Conservation (phyloP, 2,113 vertebrate species). For the Megatriorchis doriae region DNA sequence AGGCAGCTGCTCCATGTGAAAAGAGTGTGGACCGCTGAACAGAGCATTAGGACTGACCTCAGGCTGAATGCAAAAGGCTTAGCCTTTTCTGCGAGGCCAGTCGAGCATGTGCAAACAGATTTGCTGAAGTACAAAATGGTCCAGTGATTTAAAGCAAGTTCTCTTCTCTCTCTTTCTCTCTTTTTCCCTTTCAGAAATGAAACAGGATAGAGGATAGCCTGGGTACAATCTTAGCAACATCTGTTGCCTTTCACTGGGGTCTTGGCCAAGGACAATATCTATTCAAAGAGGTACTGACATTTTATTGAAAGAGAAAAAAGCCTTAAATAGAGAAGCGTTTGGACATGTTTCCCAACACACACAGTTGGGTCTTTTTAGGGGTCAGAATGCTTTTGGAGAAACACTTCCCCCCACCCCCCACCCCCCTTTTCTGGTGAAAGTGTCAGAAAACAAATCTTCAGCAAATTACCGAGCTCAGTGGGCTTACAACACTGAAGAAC, state of each 20-base stretch:
- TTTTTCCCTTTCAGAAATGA: slow-evolving; percentile 65
- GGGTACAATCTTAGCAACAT: slow-evolving; percentile 73
- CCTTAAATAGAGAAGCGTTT: slow-evolving; percentile 36
- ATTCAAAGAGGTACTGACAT: slow-evolving; percentile 64
- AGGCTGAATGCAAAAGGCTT: slow-evolving; percentile 58
- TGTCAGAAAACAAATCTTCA: slow-evolving; percentile 50
- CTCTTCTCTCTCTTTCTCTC: slow-evolving; percentile 50
- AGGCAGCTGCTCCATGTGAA: slow-evolving; percentile 73
- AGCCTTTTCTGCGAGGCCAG: slow-evolving; percentile 62
- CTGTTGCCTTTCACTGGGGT: slow-evolving; percentile 78
- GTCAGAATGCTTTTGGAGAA: slow-evolving; percentile 48
- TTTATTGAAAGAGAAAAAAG: slow-evolving; percentile 58
- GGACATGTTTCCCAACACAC: slow-evolving; percentile 63
- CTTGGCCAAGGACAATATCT: slow-evolving; percentile 69
- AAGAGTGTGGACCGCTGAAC: slow-evolving; percentile 64
- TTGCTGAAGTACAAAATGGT: slow-evolving; percentile 68
- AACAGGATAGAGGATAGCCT: slow-evolving; percentile 61
- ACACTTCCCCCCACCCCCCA: background rate
- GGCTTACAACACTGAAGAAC: slow-evolving; percentile 10
- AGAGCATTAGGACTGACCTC: slow-evolving; percentile 69
- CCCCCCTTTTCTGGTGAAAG: slow-evolving; percentile 18
- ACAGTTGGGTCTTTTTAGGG: slow-evolving; percentile 44
- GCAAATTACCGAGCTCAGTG: slow-evolving; percentile 61
- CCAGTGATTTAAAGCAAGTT: slow-evolving; percentile 71
- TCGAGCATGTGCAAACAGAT: slow-evolving; percentile 75